Base-by-base conservation (phyloP, 2,888 invertebrate species). In the Ophion ventricosus region DNA sequence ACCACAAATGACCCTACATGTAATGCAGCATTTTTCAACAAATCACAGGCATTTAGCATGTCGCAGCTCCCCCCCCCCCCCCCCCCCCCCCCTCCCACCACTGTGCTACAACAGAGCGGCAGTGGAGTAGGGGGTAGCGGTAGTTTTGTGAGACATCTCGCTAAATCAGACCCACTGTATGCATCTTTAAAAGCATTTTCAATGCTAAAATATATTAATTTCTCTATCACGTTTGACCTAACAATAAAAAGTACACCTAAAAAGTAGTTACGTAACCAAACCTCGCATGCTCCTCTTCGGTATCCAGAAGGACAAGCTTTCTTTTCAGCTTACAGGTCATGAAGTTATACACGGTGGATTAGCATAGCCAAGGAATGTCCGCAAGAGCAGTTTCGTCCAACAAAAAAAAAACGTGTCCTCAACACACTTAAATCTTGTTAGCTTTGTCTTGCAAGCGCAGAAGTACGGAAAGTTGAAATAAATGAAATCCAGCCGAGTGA, bases 391-490 rank as follows among this genome's bases (percentile, higher is more conserved):
- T 49, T 17, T 2, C 4, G 14, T 49, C 0, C 49, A 11, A 49
- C 49, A 11, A 49, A 49, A 14, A 17, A 49, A 49, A 49, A 49
- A 43, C 1, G 17, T 17, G 49, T 49, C 49, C 11, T 1, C 14
- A 11, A 17, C 49, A 14, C 49, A 49, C 17, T 2, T 2, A 17
- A 49, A 49, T 14, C 49, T 49, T 49, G 49, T 49, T 49, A 49
- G 14, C 17, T 49, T 49, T 17, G 49, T 49, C 17, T 14, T 17
- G 49, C 14, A 17, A 49, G 49, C 49, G 40, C 7, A 40, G 8
- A 40, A 40, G 40, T 4, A 17, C 49, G 17, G 49, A 49, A 64
- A 66, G 66, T 66, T 77, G 73, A 49, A 77, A 43, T 23, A 77
- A 73, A 77, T 54, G 35, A 23, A 77, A 77, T 77, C 25, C 59